Evolutionary conservation across 1,140 invertebrate genomes (phyloP).

Genomic region (Neuroterus valhalla): DNA sequence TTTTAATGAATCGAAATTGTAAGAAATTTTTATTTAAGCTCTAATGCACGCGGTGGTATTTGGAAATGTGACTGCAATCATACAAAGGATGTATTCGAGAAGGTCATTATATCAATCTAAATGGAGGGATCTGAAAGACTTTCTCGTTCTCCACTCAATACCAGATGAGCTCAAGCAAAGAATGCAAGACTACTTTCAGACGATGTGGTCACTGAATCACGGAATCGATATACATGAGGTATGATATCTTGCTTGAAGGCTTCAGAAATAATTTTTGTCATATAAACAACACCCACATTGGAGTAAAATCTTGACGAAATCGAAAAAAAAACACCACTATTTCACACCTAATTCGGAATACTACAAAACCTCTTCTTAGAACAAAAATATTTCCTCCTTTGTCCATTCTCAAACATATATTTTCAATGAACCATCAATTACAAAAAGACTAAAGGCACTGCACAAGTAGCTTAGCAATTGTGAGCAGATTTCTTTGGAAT

Average conservation of each 20-base stretch:
- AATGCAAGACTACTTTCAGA: constrained; percentile 99
- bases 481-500: too few species aligned
- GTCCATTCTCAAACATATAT: too few species aligned
- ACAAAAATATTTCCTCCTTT: too few species aligned
- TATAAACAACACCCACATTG: too few species aligned
- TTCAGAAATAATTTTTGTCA: too few species aligned
- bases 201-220: constrained; percentile 98
- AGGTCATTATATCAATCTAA: constrained; percentile 97
- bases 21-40: constrained; percentile 75
- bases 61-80: constrained; percentile 99
- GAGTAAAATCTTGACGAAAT: not conserved
- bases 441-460: too few species aligned
- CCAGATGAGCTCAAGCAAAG: constrained; percentile 96
- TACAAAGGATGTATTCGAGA: constrained; percentile 98
- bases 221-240: constrained; percentile 99
- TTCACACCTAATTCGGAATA: too few species aligned
- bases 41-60: constrained; percentile 99
- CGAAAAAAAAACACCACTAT: not conserved
- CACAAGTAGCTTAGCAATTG: too few species aligned
- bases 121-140: constrained; percentile 97
- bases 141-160: constrained; percentile 95
- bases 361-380: too few species aligned
- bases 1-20: constrained; percentile 34
- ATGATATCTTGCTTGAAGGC: constrained; percentile 27
- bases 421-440: too few species aligned